Evolutionary conservation across 92 coral and sea anemone species (phyloP), one percentile per base, ranked within the genome.

Genomic region (Epizoanthus ramosus): DNA sequence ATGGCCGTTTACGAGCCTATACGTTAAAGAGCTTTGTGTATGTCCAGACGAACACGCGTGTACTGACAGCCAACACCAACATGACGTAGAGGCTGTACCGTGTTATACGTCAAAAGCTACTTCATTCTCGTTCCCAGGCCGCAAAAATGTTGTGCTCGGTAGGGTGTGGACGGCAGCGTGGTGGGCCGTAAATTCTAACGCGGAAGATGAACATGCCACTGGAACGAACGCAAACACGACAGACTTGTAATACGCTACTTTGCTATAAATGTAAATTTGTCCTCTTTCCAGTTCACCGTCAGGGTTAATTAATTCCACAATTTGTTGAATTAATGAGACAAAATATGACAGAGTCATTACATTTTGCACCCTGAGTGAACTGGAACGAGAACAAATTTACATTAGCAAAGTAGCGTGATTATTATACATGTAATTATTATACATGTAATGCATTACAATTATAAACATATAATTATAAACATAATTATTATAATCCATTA

Each of bases 161-260:
- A 18, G 82, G 50, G 82, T 77, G 15, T 77, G 82, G 82, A 39
- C 82, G 16, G 70, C 71, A 2, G 82, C 68, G 28, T 77, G 82
- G 82, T 77, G 82, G 82, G 82, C 82, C 6, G 71, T 13, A 17
- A 61, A 41, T 43, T 61, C 71, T 19, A 69, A 69, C 31, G 19
- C 47, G 19, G 56, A 57, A 6, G 24, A 57, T 61, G 71, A 61
- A 77, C 37, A 6, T 15, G 33, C 61, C 70, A 77, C n/a, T 4
- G 63, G 63, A 18, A 39, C 52, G n/a, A 69, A 61, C 16, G 71
- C 45, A 8, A 41, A 77, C 47, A 41, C 59, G 21, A 60, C 10
- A 9, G 82, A 22, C 4, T 60, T 33, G 70, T 76, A 14, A 76
- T 4, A 28, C 1, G 31, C 31, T 28, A 28, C 31, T 28, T 28